Conservation (phyloP, 1,140 invertebrate species). For the Zophobas atratus region DNA sequence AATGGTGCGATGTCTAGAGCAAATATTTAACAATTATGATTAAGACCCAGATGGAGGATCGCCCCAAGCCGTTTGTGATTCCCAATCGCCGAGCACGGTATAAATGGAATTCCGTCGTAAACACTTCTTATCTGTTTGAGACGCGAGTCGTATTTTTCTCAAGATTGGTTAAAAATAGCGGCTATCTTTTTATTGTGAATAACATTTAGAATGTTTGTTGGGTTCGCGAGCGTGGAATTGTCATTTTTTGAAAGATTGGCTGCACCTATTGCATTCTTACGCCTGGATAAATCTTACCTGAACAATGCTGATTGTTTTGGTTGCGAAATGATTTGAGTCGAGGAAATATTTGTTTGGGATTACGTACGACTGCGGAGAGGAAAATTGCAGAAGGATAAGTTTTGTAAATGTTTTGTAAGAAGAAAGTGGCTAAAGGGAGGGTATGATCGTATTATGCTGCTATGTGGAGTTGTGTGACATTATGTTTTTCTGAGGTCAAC, state of each 20-base stretch:
- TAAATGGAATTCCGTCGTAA: conserved; percentile 10
- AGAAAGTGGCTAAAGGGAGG: too few species aligned
- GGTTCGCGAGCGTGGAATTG: not conserved
- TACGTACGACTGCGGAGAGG: too few species aligned
- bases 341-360: not conserved
- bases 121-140: conserved; percentile 6
- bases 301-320: not conserved
- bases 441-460: too few species aligned
- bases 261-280: not conserved
- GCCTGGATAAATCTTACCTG: not conserved
- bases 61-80: conserved; percentile 7
- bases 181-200: not conserved
- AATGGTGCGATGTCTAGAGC: not conserved
- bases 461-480: too few species aligned
- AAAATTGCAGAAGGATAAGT: too few species aligned
- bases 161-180: not conserved
- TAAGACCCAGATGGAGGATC: not conserved
- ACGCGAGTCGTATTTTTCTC: conserved; percentile 10
- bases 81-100: conserved; percentile 5
- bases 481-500: too few species aligned
- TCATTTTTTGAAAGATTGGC: not conserved
- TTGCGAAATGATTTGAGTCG: not conserved
- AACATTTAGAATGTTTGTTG: conserved; percentile 3
- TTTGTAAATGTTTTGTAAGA: too few species aligned
- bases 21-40: conserved; percentile 11